phyloP scores from a whole-genome alignment of 2,113 vertebrate species.

The Edolisoma coerulescens region DNA sequence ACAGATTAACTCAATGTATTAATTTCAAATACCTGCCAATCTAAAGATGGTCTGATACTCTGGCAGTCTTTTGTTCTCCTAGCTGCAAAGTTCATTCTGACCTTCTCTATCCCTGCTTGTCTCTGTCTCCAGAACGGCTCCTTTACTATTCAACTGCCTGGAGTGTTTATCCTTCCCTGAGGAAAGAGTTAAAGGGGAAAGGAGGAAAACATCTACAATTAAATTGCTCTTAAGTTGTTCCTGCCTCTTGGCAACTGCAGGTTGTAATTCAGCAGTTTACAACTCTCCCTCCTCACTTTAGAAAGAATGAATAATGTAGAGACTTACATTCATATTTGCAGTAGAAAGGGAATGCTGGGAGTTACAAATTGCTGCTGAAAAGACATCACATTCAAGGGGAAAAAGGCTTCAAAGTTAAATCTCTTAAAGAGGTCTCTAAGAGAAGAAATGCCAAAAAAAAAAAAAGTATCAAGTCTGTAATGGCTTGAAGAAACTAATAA shows the following conservation, averaged over 20 bases:
- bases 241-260: neutral
- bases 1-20: neutral
- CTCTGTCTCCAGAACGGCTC: neutral
- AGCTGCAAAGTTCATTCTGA: neutral
- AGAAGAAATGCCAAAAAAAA: neutral
- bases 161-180: slow-evolving; percentile 18
- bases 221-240: slow-evolving; percentile 24
- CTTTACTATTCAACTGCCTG: neutral
- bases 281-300: neutral
- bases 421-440: neutral
- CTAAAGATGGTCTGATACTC: neutral
- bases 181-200: slow-evolving; percentile 20
- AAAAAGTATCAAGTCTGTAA: neutral
- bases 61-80: neutral
- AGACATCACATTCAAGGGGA: neutral
- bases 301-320: slow-evolving; percentile 28
- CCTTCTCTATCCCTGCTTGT: neutral
- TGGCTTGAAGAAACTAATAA: neutral
- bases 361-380: neutral
- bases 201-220: slow-evolving; percentile 25
- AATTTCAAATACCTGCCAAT: neutral
- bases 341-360: neutral
- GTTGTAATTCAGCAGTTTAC: slow-evolving; percentile 21
- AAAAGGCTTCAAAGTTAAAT: neutral
- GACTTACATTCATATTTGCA: neutral